phyloP scores from a whole-genome alignment of 2,888 invertebrate genomes.

The Acleris cristana region DNA sequence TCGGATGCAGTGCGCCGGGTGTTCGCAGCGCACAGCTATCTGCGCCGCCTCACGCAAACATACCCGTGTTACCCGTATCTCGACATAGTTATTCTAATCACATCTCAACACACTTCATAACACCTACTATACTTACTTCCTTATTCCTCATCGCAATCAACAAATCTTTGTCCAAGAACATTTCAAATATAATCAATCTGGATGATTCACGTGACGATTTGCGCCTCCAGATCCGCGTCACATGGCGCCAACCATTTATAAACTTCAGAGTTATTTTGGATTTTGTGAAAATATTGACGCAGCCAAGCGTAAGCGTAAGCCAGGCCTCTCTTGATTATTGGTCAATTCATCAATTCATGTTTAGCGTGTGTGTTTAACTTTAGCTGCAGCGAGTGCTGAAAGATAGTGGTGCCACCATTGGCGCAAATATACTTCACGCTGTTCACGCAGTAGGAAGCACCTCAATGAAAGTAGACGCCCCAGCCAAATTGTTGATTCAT shows the following conservation, averaged over 20 bases:
- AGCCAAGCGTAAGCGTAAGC: conserved; percentile 5
- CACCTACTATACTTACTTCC: background rate
- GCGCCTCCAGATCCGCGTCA: conserved; percentile 16
- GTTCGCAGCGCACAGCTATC: conserved; percentile 28
- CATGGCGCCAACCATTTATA: conserved; percentile 43
- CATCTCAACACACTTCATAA: conserved; percentile 11
- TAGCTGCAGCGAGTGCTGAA: background rate
- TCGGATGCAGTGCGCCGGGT: conserved; percentile 33
- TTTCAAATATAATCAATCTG: conserved; percentile 20
- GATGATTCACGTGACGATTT: conserved; percentile 27
- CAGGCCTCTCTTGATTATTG: background rate
- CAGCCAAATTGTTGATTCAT: conserved; percentile 71
- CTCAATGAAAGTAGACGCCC: conserved; percentile 60
- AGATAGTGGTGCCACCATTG: conserved; percentile 50
- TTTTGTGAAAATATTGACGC: conserved; percentile 28
- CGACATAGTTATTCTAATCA: conserved; percentile 15
- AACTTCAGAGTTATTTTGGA: conserved; percentile 35
- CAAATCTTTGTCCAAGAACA: conserved; percentile 19
- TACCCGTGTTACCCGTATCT: conserved; percentile 1
- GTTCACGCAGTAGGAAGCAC: conserved; percentile 6
- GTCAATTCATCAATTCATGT: background rate
- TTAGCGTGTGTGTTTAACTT: background rate
- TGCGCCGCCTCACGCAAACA: conserved; percentile 15
- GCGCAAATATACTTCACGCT: conserved; percentile 38
- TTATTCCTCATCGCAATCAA: conserved; percentile 10